Percentiles rank a stretch among this genome's conserved stretches.
Conservation (phyloP, 2,888 invertebrate genomes). For the Meteorus colon region DNA sequence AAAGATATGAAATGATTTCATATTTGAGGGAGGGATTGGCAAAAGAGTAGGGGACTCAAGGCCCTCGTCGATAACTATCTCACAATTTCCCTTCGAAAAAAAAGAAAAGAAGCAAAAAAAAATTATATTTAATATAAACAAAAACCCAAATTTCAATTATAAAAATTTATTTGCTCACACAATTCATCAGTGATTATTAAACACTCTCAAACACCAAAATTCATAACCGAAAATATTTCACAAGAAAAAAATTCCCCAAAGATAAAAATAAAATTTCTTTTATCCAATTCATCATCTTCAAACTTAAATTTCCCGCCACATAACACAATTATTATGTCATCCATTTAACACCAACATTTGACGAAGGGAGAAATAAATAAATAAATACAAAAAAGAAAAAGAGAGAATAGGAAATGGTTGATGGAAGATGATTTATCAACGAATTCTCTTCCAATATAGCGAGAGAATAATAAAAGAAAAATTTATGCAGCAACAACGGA, state of each 20-base stretch:
- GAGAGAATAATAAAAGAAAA: slow-evolving; percentile 13
- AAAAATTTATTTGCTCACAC: too few species aligned
- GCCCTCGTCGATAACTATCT: neutral
- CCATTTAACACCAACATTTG: too few species aligned
- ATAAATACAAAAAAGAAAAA: slow-evolving; percentile 8
- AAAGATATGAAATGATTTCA: neutral
- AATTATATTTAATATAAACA: neutral
- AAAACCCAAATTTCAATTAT: too few species aligned
- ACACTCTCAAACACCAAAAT: too few species aligned
- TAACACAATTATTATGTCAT: too few species aligned
- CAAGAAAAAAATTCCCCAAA: too few species aligned
- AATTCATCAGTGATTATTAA: too few species aligned
- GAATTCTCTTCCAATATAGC: neutral
- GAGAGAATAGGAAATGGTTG: slow-evolving; percentile 9
- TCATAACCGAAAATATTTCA: too few species aligned
- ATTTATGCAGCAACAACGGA: slow-evolving; percentile 35
- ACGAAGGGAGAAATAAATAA: too few species aligned
- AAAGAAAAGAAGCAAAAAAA: neutral
- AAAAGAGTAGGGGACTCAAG: slow-evolving; percentile 30
- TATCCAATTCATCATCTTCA: too few species aligned
- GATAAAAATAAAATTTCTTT: too few species aligned
- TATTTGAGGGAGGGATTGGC: neutral
- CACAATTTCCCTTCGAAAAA: neutral
- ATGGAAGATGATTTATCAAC: neutral
- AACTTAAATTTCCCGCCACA: too few species aligned